Evolutionary conservation across 2,797 vertebrate species (phyloP).

Genomic region (Antennarius maculatus): DNA sequence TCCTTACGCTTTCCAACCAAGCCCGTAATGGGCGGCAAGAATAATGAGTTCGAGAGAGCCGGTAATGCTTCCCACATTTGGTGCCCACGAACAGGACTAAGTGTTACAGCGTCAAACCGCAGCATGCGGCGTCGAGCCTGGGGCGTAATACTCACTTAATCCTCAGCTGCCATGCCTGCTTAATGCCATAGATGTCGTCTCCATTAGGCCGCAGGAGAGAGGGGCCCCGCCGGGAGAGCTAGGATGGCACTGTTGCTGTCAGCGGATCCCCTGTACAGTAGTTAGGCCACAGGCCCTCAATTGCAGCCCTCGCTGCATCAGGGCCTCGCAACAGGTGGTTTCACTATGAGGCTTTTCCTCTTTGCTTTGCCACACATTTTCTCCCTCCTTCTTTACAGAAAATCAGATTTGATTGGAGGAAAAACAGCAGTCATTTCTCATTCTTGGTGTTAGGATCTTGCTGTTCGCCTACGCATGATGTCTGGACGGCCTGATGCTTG

Average conservation of each 20-base stretch:
- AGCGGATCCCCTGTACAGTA: conserved; percentile 32
- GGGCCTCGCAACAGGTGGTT: conserved; percentile 56
- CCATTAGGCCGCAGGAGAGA: conserved; percentile 39
- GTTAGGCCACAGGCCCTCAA: conserved; percentile 19
- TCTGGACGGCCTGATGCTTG: conserved; percentile 37
- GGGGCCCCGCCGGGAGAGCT: conserved; percentile 23
- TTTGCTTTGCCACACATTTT: background rate
- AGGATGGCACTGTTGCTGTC: conserved; percentile 60
- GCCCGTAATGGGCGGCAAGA: conserved; percentile 54
- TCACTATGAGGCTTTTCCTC: conserved; percentile 38
- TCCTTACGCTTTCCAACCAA: conserved; percentile 48
- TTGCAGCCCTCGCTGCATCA: background rate
- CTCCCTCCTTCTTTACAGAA: conserved; percentile 9
- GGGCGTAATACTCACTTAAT: conserved; percentile 62
- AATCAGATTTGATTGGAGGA: conserved; percentile 48
- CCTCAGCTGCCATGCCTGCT: conserved; percentile 54
- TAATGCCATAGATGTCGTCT: conserved; percentile 64
- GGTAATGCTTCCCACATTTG: conserved; percentile 74
- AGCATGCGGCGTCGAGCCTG: conserved; percentile 39
- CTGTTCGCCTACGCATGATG: conserved; percentile 47
- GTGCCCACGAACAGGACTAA: conserved; percentile 60
- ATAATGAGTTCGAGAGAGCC: conserved; percentile 40
- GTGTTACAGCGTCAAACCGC: conserved; percentile 68
- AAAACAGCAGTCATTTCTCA: conserved; percentile 38
- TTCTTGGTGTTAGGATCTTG: conserved; percentile 34